A percentile compares a stretch with the other conserved stretches of the same genome.
phyloP scores from a whole-genome alignment of 2,888 invertebrate genomes.

The Crepidodera aurea region DNA sequence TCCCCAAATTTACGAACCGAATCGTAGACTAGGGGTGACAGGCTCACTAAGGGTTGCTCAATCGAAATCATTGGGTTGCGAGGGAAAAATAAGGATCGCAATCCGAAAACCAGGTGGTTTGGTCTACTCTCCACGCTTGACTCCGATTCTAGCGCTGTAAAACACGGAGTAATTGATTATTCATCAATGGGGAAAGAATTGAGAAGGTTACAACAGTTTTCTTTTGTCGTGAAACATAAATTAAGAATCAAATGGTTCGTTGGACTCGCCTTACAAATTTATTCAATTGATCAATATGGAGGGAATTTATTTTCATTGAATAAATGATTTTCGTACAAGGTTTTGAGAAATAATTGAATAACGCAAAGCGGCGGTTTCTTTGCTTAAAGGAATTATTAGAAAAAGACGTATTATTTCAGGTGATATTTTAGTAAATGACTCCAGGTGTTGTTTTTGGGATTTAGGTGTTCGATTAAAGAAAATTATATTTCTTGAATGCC shows the following conservation, averaged over 20 bases:
- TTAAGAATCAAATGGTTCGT: constrained; percentile 61
- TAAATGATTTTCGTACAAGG: constrained; percentile 16
- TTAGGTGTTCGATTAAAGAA: too few species aligned
- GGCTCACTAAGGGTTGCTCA: constrained; percentile 30
- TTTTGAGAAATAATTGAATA: background rate
- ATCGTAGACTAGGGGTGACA: constrained; percentile 28
- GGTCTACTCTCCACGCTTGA: constrained; percentile 1
- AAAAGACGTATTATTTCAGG: too few species aligned
- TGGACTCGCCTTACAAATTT: constrained; percentile 54
- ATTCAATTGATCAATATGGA: constrained; percentile 30
- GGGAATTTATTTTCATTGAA: constrained; percentile 30
- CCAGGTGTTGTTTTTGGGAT: too few species aligned
- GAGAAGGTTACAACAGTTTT: constrained; percentile 52
- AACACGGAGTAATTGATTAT: constrained; percentile 62
- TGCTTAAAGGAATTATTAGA: too few species aligned
- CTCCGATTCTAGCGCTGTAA: constrained; percentile 49
- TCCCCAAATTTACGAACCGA: constrained; percentile 16
- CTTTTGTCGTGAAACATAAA: constrained; percentile 55
- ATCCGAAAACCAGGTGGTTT: constrained; percentile 30
- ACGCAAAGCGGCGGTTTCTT: background rate
- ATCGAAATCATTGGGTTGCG: constrained; percentile 36
- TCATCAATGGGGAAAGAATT: constrained; percentile 61
- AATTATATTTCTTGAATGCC: too few species aligned
- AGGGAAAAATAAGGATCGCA: constrained; percentile 54
- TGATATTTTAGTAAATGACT: too few species aligned